phyloP scores from a whole-genome alignment of 2,113 vertebrate species.

The Pipra filicauda region DNA sequence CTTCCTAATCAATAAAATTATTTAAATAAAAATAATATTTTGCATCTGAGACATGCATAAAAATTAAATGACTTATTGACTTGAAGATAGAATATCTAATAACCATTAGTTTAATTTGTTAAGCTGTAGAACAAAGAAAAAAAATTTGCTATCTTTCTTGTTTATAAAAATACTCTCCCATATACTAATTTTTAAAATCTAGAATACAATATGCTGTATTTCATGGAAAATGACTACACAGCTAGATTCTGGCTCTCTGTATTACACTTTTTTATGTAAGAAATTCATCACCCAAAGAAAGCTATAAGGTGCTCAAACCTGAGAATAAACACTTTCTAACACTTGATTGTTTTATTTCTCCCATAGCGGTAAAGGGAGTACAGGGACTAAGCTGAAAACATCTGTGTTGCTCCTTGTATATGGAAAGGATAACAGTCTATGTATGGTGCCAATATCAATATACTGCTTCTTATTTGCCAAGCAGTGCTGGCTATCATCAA shows the following conservation, averaged over 20 bases:
- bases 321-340: neutral
- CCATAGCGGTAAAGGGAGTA: neutral
- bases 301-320: neutral
- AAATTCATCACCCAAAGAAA: neutral
- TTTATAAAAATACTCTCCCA: neutral
- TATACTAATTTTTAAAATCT: neutral
- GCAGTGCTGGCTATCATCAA: conserved; percentile 16
- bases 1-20: neutral
- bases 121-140: neutral
- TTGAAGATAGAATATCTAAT: neutral
- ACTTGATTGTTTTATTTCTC: neutral
- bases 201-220: neutral
- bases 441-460: conserved; percentile 14
- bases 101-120: neutral
- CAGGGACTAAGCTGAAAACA: neutral
- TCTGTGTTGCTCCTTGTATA: neutral
- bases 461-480: neutral
- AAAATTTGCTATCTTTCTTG: neutral
- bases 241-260: neutral
- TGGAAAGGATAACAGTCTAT: neutral
- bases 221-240: neutral
- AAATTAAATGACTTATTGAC: neutral
- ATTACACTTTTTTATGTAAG: neutral
- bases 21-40: neutral
- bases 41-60: neutral